Evolutionary conservation across 2,888 invertebrate species (phyloP).

Genomic region (Scaeva pyrastri): DNA sequence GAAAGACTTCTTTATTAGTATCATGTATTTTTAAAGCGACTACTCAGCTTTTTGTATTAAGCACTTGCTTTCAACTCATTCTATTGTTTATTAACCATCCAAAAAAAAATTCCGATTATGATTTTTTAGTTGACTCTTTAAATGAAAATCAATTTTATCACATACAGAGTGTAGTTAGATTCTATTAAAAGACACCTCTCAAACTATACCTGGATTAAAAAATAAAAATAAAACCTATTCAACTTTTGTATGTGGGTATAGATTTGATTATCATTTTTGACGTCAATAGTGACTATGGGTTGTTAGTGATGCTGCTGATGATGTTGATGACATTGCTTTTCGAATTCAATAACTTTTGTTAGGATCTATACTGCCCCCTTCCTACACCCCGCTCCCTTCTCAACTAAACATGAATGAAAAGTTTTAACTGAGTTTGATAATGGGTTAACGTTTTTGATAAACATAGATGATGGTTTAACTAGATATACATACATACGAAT

Average conservation of each 20-base stretch:
- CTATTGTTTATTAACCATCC: too few species aligned
- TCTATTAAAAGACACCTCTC: not conserved
- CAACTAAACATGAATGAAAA: constrained; percentile 32
- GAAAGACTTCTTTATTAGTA: too few species aligned
- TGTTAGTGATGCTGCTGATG: constrained; percentile 15
- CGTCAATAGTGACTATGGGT: constrained; percentile 13
- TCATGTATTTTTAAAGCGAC: too few species aligned
- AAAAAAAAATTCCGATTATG: too few species aligned
- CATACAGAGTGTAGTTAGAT: not conserved
- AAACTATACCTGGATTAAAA: not conserved
- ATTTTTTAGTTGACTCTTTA: not conserved
- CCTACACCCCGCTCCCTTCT: too few species aligned
- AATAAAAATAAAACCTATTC: constrained; percentile 11
- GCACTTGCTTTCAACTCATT: too few species aligned
- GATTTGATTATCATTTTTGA: constrained; percentile 59
- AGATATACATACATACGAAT: too few species aligned
- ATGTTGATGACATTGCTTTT: constrained; percentile 55
- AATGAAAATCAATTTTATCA: not conserved
- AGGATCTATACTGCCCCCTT: not conserved
- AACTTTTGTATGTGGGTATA: not conserved
- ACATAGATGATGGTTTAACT: constrained; percentile 14
- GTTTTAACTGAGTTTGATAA: constrained; percentile 58
- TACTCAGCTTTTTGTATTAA: too few species aligned
- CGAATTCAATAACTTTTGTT: constrained; percentile 64
- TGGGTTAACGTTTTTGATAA: constrained; percentile 53